These are phyloP conservation scores for Protonemura montana DNA, from an alignment of 2,888 invertebrate genomes.

Conservation along the genomic window DNA sequence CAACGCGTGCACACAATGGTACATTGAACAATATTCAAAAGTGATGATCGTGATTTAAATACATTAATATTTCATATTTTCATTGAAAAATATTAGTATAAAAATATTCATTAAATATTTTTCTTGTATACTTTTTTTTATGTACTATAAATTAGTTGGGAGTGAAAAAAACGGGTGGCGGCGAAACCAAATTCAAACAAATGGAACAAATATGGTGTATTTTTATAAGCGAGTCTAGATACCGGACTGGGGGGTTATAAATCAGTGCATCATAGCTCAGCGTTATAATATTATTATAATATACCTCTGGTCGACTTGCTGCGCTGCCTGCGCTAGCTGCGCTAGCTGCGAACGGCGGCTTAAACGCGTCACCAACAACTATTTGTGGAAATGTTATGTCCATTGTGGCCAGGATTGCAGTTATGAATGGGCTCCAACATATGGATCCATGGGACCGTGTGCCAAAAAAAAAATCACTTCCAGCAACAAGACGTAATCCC, in stretches of 20 bases:
- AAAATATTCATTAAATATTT: not conserved
- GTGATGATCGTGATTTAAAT: not conserved
- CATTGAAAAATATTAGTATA: conserved; percentile 12
- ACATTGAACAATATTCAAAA: not conserved
- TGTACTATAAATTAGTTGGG: not conserved
- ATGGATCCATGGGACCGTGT: not conserved
- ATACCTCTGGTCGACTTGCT: not conserved
- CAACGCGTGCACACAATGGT: not conserved
- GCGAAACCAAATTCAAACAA: not conserved
- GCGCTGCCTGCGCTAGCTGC: no score
- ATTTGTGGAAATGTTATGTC: not conserved
- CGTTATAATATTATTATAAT: not conserved
- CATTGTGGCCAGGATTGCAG: not conserved
- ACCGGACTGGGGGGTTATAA: not conserved
- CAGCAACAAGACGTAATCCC: not conserved
- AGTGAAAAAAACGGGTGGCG: not conserved
- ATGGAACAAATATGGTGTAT: not conserved
- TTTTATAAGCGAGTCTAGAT: not conserved
- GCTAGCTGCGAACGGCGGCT: no score
- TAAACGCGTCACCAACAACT: not conserved
- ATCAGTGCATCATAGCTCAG: not conserved
- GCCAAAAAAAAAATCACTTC: not conserved
- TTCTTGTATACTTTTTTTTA: not conserved
- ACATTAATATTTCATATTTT: not conserved
- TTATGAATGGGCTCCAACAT: not conserved